Conservation (phyloP, 2,888 invertebrate species). For the Acanthococcus lagerstroemiae region DNA sequence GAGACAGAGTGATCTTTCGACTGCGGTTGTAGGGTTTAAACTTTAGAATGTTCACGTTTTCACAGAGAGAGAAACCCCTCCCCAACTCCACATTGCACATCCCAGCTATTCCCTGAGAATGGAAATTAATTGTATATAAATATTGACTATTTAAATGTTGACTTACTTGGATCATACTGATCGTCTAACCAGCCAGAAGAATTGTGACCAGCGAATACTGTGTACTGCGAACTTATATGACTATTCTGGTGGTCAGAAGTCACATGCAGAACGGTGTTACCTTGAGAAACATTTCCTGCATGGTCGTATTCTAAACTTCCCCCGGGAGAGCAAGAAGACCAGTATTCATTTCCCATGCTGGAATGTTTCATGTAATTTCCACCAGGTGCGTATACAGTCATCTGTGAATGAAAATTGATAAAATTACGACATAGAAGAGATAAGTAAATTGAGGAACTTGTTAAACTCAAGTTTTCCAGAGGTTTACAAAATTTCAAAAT, state of each 20-base stretch:
- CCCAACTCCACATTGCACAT: no score
- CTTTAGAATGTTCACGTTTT: no score
- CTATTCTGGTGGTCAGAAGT: constrained; percentile 16
- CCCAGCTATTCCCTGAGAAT: no score
- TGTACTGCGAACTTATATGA: constrained; percentile 27
- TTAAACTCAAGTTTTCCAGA: no score
- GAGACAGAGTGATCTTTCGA: no score
- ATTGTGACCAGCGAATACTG: constrained; percentile 33
- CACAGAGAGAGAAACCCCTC: no score
- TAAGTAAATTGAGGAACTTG: no score
- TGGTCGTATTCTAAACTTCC: constrained; percentile 27
- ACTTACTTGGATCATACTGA: constrained; percentile 36
- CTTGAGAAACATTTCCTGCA: constrained; percentile 3
- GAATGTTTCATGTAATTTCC: constrained; percentile 5
- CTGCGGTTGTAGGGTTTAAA: no score
- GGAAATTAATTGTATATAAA: no score
- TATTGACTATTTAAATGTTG: not conserved
- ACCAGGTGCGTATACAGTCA: constrained; percentile 8
- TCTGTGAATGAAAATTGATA: not conserved
- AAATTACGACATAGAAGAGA: no score
- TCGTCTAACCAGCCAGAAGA: constrained; percentile 33
- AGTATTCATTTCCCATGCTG: constrained; percentile 4
- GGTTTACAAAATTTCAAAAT: no score
- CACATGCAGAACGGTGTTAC: constrained; percentile 29
- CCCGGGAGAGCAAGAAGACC: constrained; percentile 20